phyloP scores from a whole-genome alignment of 2,797 vertebrate genomes.

The Erithacus rubecula region DNA sequence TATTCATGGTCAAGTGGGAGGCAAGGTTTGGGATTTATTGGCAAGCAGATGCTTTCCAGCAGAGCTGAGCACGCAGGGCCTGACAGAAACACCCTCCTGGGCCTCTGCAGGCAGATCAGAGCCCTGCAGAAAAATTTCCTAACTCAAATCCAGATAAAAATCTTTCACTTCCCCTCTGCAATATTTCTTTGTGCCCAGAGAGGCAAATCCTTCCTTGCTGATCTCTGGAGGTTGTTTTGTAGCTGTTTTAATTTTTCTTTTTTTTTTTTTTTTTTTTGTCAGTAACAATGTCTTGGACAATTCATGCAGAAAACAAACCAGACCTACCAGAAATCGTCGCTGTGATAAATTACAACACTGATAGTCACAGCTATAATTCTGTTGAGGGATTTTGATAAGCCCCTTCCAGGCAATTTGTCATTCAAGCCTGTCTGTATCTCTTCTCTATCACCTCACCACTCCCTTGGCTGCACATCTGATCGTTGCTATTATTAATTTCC shows the following conservation, averaged over 20 bases:
- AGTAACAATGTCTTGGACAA: not conserved
- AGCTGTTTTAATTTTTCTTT: too few relatives aligned
- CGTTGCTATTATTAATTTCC: not conserved
- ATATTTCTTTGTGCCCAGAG: not conserved
- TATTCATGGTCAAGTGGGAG: constrained; percentile 19
- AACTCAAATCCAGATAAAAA: not conserved
- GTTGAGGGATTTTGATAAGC: not conserved
- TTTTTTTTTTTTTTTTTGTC: not conserved
- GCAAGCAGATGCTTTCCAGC: constrained; percentile 37
- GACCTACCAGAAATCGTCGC: not conserved
- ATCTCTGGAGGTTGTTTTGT: not conserved
- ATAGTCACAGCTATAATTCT: not conserved
- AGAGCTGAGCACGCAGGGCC: not conserved
- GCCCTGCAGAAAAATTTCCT: not conserved
- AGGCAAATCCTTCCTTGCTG: not conserved
- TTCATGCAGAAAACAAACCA: not conserved
- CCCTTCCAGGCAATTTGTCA: constrained; percentile 27
- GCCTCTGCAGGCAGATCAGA: not conserved
- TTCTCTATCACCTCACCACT: not conserved
- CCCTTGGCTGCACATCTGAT: not conserved
- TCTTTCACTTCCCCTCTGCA: not conserved
- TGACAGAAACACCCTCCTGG: not conserved
- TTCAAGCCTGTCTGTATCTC: not conserved
- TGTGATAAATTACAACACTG: not conserved
- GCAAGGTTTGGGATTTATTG: constrained; percentile 39